Base-by-base conservation (phyloP, 1,140 invertebrate genomes). In the Fopius arisanus region DNA sequence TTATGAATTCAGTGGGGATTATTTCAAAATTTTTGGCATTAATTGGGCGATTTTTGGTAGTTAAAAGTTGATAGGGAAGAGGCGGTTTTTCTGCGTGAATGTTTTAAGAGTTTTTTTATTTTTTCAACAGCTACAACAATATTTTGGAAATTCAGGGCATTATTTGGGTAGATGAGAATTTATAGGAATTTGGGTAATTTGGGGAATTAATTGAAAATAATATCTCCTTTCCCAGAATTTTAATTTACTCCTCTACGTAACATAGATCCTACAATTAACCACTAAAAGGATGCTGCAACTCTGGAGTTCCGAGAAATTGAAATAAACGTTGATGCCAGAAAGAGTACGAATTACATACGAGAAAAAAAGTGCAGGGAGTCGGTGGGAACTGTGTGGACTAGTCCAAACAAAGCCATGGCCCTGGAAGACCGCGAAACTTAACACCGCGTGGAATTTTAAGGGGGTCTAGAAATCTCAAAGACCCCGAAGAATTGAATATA, bases 351-450 rank as follows among this genome's bases (percentile, higher is more conserved):
- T 59, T 59, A 59, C 54, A 28, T 21, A 23, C 14, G 26, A 16
- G 70, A 41, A 65, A 54, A 72, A 67, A 69, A 48, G 59, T 29
- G 23, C 28, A 2, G 29, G n/a, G 16, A 21, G 7, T 40, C 31
- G 59, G 40, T 72, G 70, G 67, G 70, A 73, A 62, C 31, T 71
- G 67, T 62, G 68, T 48, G 68, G 74, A 73, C 75, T 77, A 79
- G 80, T 78, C 73, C 80, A 83, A 79, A 84, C 81, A 82, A 82
- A 83, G 77, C 78, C 77, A 51, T 76, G 77, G 59, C 77, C 78
- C 78, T 78, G 73, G 79, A 63, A 78, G 77, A 83, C 79, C 78
- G 77, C 78, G 81, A 82, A 83, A 81, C 77, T 83, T 78, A 84
- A 84, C 81, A 83, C 82, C 81, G 76, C 78, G 72, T 71, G 73